phyloP scores from a whole-genome alignment of 2,888 invertebrate species.

The Nysson spinosus region DNA sequence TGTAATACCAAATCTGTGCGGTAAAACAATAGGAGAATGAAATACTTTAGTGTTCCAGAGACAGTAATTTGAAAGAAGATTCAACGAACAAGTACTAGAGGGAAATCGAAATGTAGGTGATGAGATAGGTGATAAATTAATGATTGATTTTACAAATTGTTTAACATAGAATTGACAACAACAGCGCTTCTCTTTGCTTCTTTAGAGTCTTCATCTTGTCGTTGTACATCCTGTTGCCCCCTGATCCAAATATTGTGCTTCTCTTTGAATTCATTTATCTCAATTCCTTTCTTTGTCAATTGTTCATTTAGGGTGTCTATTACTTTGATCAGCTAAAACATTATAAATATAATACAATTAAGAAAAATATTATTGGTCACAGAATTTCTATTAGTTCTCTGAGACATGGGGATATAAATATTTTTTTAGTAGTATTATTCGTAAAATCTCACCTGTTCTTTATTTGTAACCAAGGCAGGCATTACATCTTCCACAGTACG shows the following conservation, averaged over 20 bases:
- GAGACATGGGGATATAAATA: neutral
- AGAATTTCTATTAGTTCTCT: too few relatives aligned
- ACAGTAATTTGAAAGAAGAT: too few relatives aligned
- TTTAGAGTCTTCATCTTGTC: slow-evolving; percentile 66
- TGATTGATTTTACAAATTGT: slow-evolving; percentile 35
- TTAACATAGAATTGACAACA: slow-evolving; percentile 66
- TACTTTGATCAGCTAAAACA: slow-evolving; percentile 87
- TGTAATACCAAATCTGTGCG: too few relatives aligned
- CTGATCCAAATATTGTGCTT: slow-evolving; percentile 92
- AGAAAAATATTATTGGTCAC: too few relatives aligned
- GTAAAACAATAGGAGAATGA: too few relatives aligned
- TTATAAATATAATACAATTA: too few relatives aligned
- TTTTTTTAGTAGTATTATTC: neutral
- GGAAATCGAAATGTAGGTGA: slow-evolving; percentile 19
- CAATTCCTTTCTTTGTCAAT: slow-evolving; percentile 90
- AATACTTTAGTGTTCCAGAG: too few relatives aligned
- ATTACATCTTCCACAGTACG: slow-evolving; percentile 94
- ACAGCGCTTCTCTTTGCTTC: slow-evolving; percentile 71
- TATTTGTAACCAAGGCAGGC: slow-evolving; percentile 89
- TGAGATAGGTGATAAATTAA: slow-evolving; percentile 12
- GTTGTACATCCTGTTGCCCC: slow-evolving; percentile 81
- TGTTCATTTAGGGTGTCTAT: slow-evolving; percentile 89
- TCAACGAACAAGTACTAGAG: slow-evolving; percentile 36
- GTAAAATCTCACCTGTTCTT: slow-evolving; percentile 80
- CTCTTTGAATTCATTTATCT: slow-evolving; percentile 95